These are phyloP conservation scores for Melitaea athalia DNA, from an alignment of 2,888 invertebrate genomes.

Conservation along the genomic window DNA sequence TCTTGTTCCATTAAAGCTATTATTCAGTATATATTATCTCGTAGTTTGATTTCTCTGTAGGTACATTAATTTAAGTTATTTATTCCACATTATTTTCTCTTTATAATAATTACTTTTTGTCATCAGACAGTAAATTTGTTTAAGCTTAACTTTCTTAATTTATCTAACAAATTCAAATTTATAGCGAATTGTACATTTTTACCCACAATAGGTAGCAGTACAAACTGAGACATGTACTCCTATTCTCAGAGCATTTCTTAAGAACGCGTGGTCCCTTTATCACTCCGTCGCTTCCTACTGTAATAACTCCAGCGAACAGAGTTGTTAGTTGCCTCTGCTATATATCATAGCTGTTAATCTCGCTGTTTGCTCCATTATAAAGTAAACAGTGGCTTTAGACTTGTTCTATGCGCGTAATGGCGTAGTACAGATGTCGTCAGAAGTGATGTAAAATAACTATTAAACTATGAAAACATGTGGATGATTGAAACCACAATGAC, in stretches of 20 bases:
- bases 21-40: too few relatives aligned
- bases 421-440: slow-evolving; percentile 19
- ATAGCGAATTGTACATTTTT: too few relatives aligned
- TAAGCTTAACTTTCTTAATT: too few relatives aligned
- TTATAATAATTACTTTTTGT: too few relatives aligned
- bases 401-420: slow-evolving; percentile 37
- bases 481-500: too few relatives aligned
- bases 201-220: too few relatives aligned
- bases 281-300: slow-evolving; percentile 33
- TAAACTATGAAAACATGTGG: neutral
- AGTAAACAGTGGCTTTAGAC: slow-evolving; percentile 48
- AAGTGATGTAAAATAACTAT: slow-evolving; percentile 3
- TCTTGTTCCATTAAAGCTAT: neutral
- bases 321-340: slow-evolving; percentile 41
- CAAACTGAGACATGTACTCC: neutral
- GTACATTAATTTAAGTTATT: too few relatives aligned
- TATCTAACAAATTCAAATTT: too few relatives aligned
- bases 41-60: too few relatives aligned
- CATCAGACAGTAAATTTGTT: too few relatives aligned
- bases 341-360: slow-evolving; percentile 55
- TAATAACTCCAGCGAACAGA: slow-evolving; percentile 34
- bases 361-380: slow-evolving; percentile 45
- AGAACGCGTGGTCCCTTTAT: slow-evolving; percentile 22
- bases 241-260: slow-evolving; percentile 17
- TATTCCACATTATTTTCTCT: too few relatives aligned